Evolutionary conservation across 2,888 invertebrate species (phyloP).

Genomic region (Spodoptera picta): DNA sequence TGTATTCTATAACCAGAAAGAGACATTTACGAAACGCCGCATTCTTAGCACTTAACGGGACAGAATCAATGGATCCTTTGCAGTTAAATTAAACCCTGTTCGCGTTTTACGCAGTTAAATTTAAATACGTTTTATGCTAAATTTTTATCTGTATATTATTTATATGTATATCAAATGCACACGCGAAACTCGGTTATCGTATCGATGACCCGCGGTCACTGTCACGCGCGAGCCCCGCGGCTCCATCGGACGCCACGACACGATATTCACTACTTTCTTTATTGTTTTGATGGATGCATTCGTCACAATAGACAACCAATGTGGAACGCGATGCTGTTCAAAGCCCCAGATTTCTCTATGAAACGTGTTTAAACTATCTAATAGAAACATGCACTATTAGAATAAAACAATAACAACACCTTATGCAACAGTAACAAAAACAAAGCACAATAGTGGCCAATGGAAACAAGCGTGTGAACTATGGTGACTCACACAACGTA

Average conservation of each 20-base stretch:
- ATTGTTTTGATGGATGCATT: conserved; percentile 31
- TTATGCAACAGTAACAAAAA: neutral
- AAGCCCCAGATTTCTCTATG: conserved; percentile 26
- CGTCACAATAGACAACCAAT: conserved; percentile 18
- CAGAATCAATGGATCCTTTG: conserved; percentile 14
- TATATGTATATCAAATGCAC: conserved; percentile 21
- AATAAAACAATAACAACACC: conserved; percentile 22
- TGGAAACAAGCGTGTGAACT: conserved; percentile 10
- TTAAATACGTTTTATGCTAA: neutral
- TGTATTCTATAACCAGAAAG: conserved; percentile 17
- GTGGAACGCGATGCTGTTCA: conserved; percentile 28
- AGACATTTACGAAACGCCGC: conserved; percentile 14
- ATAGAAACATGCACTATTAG: conserved; percentile 28
- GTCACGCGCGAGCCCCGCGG: conserved; percentile 45
- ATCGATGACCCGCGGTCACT: conserved; percentile 71
- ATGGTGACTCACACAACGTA: conserved; percentile 7
- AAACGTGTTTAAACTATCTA: conserved; percentile 22
- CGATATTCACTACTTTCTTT: conserved; percentile 50
- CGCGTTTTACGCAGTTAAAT: conserved; percentile 22
- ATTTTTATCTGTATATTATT: conserved; percentile 17
- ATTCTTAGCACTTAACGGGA: conserved; percentile 38
- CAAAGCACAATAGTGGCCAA: conserved; percentile 14
- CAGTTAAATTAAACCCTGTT: conserved; percentile 14
- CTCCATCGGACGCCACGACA: conserved; percentile 53
- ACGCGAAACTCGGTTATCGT: conserved; percentile 75